Base-by-base conservation (phyloP, 1,140 invertebrate species). In the Camponotus floridanus region DNA sequence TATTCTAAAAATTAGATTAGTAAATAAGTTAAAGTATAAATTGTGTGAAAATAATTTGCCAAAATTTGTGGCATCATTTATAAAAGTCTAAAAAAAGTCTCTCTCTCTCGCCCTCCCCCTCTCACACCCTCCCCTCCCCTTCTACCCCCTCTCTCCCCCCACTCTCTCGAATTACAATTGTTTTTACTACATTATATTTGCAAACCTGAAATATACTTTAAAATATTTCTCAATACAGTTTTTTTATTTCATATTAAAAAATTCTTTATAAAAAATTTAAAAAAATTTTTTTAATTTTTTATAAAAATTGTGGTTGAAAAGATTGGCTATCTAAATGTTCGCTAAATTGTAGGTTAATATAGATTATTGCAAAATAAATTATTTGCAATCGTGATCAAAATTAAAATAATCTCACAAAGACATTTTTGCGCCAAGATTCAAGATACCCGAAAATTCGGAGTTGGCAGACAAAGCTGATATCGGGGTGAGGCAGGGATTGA, bases 361-460 rank as follows among this genome's bases (percentile, higher is more conserved):
- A 62, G 9, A 26, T 31, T 2, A 31, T 13, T 64, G 26, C 13
- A 4, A 31, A 31, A 64, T 64, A 39, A 45, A 45, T 21, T 6
- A 45, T 2, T n/a, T 4, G 31, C 33, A 39, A 80, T 64, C 39
- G n/a, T 70, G n/a, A 80, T 68, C n/a, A 18, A 5, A 18, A 39
- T 51, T 55, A 55, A 79, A 79, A 36, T 11, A 18, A 70, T 79
- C 18, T 57, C 6, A 11, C n/a, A 39, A 31, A 70, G 9, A 31
- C 6, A 31, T 57, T 57, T n/a, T 18, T 15, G 13, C 33, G 1
- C 21, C 13, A 18, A 70, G n/a, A 26, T 26, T 79, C 15, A 31
- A 21, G 61, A 51, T 45, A 39, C 6, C 13, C 18, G 26, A 59
- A 81, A 73, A 70, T 73, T 8, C 33, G 13, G 61, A 73, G 33